A percentile compares a stretch with the other conserved stretches of the same genome.
These are phyloP conservation scores for Tolypeutes matacus DNA, from an alignment of 2,797 vertebrate species.

Conservation along the genomic window DNA sequence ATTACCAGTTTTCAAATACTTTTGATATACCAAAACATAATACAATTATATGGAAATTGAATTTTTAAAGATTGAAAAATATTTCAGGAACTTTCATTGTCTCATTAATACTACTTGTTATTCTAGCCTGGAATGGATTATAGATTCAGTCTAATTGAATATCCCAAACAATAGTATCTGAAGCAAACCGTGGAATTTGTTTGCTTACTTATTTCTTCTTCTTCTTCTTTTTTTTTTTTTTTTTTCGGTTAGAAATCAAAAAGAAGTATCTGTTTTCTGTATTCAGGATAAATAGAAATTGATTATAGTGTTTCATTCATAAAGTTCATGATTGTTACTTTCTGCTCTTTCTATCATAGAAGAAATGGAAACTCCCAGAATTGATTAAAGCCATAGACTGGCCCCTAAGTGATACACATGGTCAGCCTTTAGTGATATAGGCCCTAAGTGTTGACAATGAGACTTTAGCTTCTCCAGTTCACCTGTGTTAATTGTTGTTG, in stretches of 20 bases:
- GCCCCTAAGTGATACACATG: not conserved
- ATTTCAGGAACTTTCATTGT: not conserved
- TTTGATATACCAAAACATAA: not conserved
- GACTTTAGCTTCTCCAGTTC: not conserved
- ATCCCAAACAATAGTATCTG: not conserved
- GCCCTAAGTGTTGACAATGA: not conserved
- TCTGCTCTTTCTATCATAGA: not conserved
- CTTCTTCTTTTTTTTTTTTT: not conserved
- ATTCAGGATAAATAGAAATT: not conserved
- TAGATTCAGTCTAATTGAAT: not conserved
- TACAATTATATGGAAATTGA: constrained; percentile 7
- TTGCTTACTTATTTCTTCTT: not conserved
- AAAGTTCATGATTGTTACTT: constrained; percentile 20
- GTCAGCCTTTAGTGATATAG: not conserved
- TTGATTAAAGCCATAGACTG: not conserved
- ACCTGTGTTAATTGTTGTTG: not conserved
- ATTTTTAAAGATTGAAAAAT: not conserved
- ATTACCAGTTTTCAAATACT: not conserved
- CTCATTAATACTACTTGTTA: not conserved
- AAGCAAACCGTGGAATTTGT: not conserved
- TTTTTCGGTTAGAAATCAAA: not conserved
- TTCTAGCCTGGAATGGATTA: not conserved
- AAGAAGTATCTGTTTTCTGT: not conserved
- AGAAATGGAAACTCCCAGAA: not conserved
- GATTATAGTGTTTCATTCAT: not conserved